Evolutionary conservation across 2,888 invertebrate species (phyloP).

Genomic region (Eugnorisma glareosa): DNA sequence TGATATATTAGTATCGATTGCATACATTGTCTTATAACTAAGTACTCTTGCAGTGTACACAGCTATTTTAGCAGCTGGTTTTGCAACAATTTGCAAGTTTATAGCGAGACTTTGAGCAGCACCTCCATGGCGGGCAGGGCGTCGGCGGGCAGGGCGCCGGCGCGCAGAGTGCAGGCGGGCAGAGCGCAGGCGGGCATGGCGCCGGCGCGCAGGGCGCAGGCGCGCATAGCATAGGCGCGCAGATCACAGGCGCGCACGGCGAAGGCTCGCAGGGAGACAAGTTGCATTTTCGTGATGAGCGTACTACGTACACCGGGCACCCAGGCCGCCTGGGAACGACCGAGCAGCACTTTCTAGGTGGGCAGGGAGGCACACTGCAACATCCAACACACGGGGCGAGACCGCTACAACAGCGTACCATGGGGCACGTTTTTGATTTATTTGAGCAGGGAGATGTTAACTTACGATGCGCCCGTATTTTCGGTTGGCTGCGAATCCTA

Average conservation of each 20-base stretch:
- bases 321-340: slow-evolving; percentile 71
- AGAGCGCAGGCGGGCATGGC: too few species aligned
- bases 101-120: slow-evolving; percentile 57
- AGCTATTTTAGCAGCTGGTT: slow-evolving; percentile 68
- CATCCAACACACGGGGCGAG: slow-evolving; percentile 75
- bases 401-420: slow-evolving; percentile 80
- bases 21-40: slow-evolving; percentile 28
- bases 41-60: slow-evolving; percentile 38
- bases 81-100: slow-evolving; percentile 62
- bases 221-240: slow-evolving; percentile 66
- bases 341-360: slow-evolving; percentile 74
- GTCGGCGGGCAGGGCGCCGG: too few species aligned
- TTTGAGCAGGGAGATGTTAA: slow-evolving; percentile 83
- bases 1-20: slow-evolving; percentile 9
- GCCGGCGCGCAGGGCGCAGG: slow-evolving; percentile 64
- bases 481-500: slow-evolving; percentile 77
- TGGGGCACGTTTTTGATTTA: slow-evolving; percentile 77
- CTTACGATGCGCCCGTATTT: slow-evolving; percentile 78
- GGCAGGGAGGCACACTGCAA: slow-evolving; percentile 69
- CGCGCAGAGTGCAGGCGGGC: too few species aligned
- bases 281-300: slow-evolving; percentile 67
- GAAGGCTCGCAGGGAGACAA: slow-evolving; percentile 60
- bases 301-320: slow-evolving; percentile 68
- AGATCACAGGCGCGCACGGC: slow-evolving; percentile 58
- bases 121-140: slow-evolving; percentile 42